A percentile compares a stretch with the other conserved stretches of the same genome.
phyloP scores from a whole-genome alignment of 1,140 invertebrate genomes.

The Drosophila triauraria region DNA sequence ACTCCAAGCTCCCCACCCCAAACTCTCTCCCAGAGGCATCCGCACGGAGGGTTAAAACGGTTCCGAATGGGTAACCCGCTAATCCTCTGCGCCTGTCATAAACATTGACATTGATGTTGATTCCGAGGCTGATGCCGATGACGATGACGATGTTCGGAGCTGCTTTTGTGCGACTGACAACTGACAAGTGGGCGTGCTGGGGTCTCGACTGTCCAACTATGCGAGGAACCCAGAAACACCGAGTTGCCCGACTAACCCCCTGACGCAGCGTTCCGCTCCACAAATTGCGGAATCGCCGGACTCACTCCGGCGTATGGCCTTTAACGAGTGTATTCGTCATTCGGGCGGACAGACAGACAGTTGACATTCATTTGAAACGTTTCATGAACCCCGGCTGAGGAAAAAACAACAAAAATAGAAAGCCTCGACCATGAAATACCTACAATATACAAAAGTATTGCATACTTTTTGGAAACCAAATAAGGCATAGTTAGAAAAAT shows the following conservation, averaged over 20 bases:
- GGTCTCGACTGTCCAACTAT: constrained; percentile 41
- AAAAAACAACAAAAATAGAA: background rate
- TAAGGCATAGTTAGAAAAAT: too few relatives aligned
- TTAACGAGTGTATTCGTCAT: constrained; percentile 83
- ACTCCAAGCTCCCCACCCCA: constrained; percentile 8
- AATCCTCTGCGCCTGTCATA: constrained; percentile 81
- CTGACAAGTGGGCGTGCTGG: constrained; percentile 75
- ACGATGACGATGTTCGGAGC: constrained; percentile 33
- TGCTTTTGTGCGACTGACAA: constrained; percentile 68
- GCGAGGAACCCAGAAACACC: constrained; percentile 22
- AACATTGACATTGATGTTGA: constrained; percentile 81
- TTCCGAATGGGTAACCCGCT: constrained; percentile 74
- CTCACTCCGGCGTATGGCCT: constrained; percentile 77
- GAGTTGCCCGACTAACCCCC: constrained; percentile 47
- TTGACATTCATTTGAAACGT: constrained; percentile 80
- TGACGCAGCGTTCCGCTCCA: constrained; percentile 61
- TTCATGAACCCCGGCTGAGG: constrained; percentile 25
- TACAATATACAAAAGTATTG: too few relatives aligned
- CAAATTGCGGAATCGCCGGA: constrained; percentile 56
- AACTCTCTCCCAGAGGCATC: constrained; percentile 1
- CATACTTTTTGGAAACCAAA: too few relatives aligned
- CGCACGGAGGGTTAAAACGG: constrained; percentile 58
- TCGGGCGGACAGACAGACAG: constrained; percentile 66
- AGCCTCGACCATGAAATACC: background rate
- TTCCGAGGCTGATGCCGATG: constrained; percentile 42